Percentiles rank a stretch among this genome's conserved stretches.
These are phyloP conservation scores for Eilema depressum DNA, from an alignment of 2,888 invertebrate species.

Conservation along the genomic window DNA sequence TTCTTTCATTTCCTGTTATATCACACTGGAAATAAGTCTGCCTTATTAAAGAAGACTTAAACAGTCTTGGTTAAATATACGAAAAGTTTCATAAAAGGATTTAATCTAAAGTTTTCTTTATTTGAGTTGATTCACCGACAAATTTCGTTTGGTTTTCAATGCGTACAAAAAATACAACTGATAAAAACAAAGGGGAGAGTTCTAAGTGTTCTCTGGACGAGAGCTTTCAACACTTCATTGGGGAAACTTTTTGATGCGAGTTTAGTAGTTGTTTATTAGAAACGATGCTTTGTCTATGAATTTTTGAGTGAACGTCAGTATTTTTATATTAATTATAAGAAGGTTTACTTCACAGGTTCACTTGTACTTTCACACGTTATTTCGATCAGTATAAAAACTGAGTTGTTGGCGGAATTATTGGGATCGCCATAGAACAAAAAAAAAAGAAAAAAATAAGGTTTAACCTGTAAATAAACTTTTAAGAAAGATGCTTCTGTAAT, in stretches of 20 bases:
- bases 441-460: too few species aligned
- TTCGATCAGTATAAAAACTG: too few species aligned
- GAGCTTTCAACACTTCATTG: constrained; percentile 19
- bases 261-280: constrained; percentile 18
- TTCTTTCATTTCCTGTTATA: constrained; percentile 32
- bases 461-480: constrained; percentile 3
- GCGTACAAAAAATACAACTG: constrained; percentile 3
- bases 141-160: background rate
- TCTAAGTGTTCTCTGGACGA: constrained; percentile 15
- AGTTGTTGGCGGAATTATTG: too few species aligned
- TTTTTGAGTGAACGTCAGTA: constrained; percentile 12
- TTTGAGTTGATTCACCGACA: background rate
- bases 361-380: too few species aligned
- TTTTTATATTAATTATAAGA: constrained; percentile 8
- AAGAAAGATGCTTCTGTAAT: background rate
- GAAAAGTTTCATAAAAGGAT: constrained; percentile 8
- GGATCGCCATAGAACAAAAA: too few species aligned
- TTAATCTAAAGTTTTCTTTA: constrained; percentile 9
- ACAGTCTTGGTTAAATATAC: background rate
- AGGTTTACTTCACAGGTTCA: too few species aligned
- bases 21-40: constrained; percentile 28
- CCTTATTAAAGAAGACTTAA: constrained; percentile 28
- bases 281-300: constrained; percentile 13
- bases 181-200: constrained; percentile 11
- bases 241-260: constrained; percentile 22